Evolutionary conservation across 2,797 vertebrate species (phyloP), one percentile per base, ranked within the genome.

Genomic region (Menidia menidia): DNA sequence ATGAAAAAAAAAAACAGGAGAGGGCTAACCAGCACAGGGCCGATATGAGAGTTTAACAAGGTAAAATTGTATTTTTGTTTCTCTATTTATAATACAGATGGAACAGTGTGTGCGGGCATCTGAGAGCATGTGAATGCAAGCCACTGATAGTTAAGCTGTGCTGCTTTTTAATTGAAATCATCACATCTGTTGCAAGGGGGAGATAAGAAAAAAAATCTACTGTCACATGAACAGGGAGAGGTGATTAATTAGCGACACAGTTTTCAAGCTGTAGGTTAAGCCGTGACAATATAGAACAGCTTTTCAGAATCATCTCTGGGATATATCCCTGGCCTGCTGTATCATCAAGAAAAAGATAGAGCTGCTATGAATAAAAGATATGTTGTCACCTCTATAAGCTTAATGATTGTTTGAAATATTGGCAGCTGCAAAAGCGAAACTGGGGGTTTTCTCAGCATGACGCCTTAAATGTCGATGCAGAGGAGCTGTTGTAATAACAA

Each of bases 201-300:
- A 77, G 71, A 81, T 47, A 68, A 79, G 41, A 64, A 71, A 50
- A 65, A 52, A 57, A 6, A 60, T 2, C 18, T 66, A 68, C 32
- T 47, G 41, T 84, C 70, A 73, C 81, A 78, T 75, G 83, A 85
- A 83, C 7, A 62, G 77, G 73, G 74, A 69, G 87, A 88, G 83
- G 86, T 80, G 84, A 88, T 87, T 92, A 89, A 93, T 92, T 92
- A 85, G 80, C 66, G 52, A 85, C 82, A 83, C 86, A 48, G 59
- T 86, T 80, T 86, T 81, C 86, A 88, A 89, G 88, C 89, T 90
- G 88, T 84, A 89, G 85, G 90, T 93, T 89, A 92, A 92, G 83
- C 83, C 75, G 71, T 72, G 89, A 92, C 89, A 91, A 91, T 87
- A 85, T 60, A 77, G 82, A 92, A 87, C 88, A 92, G 88, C 78